Evolutionary conservation across 2,888 invertebrate species (phyloP), one percentile per base, ranked within the genome.

Genomic region (Helicoverpa assulta): DNA sequence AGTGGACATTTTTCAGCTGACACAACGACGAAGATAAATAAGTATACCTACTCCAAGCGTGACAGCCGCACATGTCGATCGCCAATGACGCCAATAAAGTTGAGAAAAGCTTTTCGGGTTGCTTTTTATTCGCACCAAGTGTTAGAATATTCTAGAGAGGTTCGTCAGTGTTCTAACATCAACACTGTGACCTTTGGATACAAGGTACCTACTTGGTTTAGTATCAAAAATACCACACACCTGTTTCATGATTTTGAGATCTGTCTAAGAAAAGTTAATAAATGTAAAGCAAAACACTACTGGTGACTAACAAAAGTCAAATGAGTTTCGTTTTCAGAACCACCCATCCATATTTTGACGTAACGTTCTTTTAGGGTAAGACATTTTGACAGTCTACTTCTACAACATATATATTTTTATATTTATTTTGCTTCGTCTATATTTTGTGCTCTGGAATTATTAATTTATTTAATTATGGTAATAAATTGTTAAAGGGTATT

Each of bases 371-470:
- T 83, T 81, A 76, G 65, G 84, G 86, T 85, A 85, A 86, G 84
- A 79, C 72, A 86, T 86, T 86, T 88, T 86, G 87, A 85, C 87
- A 85, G 78, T 78, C 57, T 71, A 57, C 64, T 64, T 76, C 59
- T 74, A 76, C 70, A 65, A 66, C 70, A 50, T 47, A 66, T 71
- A 64, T 81, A 70, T 84, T 85, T 87, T 84, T 84, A 77, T 84
- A 84, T 85, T 84, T 86, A 77, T 83, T 87, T 86, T 82, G 71
- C 67, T 67, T 73, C 47, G 59, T 70, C 59, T 68, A 66, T 78
- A 76, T 85, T 73, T 67, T 73, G 65, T 74, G 54, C 68, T 61
- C 65, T 66, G 65, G 29, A 67, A 66, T 72, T 77, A 58, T 63
- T 62, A 40, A 56, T 70, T 73, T 70, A 74, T 76, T 75, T 83